A percentile compares a stretch with the other conserved stretches of the same genome.
Conservation (phyloP, 2,888 invertebrate species). For the Platycnemis pennipes region DNA sequence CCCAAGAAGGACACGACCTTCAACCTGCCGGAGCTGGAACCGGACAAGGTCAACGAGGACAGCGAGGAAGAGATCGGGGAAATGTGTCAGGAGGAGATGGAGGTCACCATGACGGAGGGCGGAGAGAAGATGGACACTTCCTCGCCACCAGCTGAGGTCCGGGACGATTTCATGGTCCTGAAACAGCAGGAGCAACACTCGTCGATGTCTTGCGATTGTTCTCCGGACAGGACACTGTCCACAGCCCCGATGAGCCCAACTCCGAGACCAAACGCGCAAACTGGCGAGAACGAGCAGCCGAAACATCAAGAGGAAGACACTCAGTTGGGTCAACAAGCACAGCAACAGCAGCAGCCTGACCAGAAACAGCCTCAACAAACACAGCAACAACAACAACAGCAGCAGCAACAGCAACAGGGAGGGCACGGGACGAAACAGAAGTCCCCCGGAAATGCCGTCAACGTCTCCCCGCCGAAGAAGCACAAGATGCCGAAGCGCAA, state of each 20-base stretch:
- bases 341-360: slow-evolving; percentile 79
- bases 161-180: slow-evolving; percentile 51
- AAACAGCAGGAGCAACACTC: not conserved
- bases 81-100: not conserved
- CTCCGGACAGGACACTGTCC: slow-evolving; percentile 2
- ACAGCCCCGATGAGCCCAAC: not conserved
- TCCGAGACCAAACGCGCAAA: not conserved
- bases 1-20: slow-evolving; percentile 41
- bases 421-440: slow-evolving; percentile 68
- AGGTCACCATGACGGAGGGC: not conserved
- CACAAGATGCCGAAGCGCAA: slow-evolving; percentile 90
- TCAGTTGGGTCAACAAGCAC: slow-evolving; percentile 73
- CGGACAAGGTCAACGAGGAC: slow-evolving; percentile 39
- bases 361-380: slow-evolving; percentile 80
- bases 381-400: slow-evolving; percentile 81
- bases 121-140: slow-evolving; percentile 70
- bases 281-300: slow-evolving; percentile 75
- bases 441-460: slow-evolving; percentile 69
- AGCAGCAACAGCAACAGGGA: slow-evolving; percentile 72
- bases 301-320: slow-evolving; percentile 76
- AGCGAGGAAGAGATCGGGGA: slow-evolving; percentile 45
- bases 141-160: slow-evolving; percentile 73
- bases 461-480: slow-evolving; percentile 80
- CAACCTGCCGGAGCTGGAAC: slow-evolving; percentile 33
- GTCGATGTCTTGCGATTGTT: not conserved